phyloP scores from a whole-genome alignment of 2,888 invertebrate species.

The Oscheius myriophilus region DNA sequence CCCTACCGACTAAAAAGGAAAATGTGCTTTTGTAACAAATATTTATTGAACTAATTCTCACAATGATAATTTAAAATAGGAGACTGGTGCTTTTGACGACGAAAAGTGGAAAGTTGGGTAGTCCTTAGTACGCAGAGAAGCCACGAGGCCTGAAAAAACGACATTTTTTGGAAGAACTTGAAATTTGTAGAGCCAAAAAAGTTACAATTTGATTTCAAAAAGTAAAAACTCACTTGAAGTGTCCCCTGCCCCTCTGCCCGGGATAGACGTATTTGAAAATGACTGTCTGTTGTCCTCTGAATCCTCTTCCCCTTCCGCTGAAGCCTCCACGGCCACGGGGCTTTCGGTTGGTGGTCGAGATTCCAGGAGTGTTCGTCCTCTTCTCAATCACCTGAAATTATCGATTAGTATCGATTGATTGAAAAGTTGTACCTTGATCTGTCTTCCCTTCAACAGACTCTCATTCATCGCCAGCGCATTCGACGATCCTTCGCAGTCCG shows the following conservation, averaged over 20 bases:
- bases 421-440: conserved; percentile 85
- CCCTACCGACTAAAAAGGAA: too few relatives aligned
- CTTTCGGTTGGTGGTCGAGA: conserved; percentile 89
- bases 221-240: too few relatives aligned
- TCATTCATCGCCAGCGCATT: conserved; percentile 98
- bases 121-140: too few relatives aligned
- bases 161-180: too few relatives aligned
- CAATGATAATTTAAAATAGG: too few relatives aligned
- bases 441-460: conserved; percentile 94
- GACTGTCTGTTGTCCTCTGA: conserved; percentile 20
- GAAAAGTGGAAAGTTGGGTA: too few relatives aligned
- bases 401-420: not conserved
- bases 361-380: conserved; percentile 95
- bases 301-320: conserved; percentile 75
- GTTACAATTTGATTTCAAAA: too few relatives aligned
- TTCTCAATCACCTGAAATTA: conserved; percentile 86
- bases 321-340: conserved; percentile 70
- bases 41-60: too few relatives aligned
- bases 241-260: conserved; percentile 7
- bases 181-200: too few relatives aligned
- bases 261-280: conserved; percentile 64
- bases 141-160: too few relatives aligned
- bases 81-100: too few relatives aligned
- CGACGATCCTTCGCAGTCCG: conserved; percentile 94
- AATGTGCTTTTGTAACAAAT: too few relatives aligned